phyloP scores from a whole-genome alignment of 1,140 invertebrate species.

The Brachionus angularis region DNA sequence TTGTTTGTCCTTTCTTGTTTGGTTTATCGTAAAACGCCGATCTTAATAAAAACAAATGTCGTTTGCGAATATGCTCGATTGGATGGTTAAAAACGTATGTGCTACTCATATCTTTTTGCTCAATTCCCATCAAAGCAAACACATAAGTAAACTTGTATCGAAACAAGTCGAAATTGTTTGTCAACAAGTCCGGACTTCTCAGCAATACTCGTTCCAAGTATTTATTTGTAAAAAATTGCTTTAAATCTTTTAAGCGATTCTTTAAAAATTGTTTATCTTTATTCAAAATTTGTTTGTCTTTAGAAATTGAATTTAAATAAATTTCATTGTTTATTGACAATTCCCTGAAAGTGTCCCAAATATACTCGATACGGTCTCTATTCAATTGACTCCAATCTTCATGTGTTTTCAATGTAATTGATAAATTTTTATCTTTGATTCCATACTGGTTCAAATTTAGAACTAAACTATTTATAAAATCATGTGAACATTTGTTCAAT shows the following conservation, averaged over 20 bases:
- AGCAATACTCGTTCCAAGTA: not conserved
- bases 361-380: not conserved
- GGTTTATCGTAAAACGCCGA: conserved; percentile 48
- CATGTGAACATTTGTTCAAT: not conserved
- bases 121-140: conserved; percentile 48
- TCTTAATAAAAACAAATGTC: conserved; percentile 49
- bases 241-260: conserved; percentile 20
- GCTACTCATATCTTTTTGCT: conserved; percentile 49
- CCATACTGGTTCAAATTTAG: not conserved
- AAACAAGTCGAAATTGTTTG: conserved; percentile 47
- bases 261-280: conserved; percentile 14
- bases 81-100: conserved; percentile 48
- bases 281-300: not conserved
- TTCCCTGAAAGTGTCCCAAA: conserved; percentile 11
- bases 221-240: conserved; percentile 18
- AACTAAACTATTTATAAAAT: not conserved
- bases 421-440: conserved; percentile 15
- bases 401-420: not conserved
- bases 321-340: conserved; percentile 4
- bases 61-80: conserved; percentile 47
- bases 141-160: conserved; percentile 50
- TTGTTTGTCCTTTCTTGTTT: conserved; percentile 44
- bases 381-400: not conserved
- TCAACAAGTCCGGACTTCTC: conserved; percentile 46
- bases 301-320: not conserved